Conservation (phyloP, 2,888 invertebrate genomes). For the Colostygia pectinataria region DNA sequence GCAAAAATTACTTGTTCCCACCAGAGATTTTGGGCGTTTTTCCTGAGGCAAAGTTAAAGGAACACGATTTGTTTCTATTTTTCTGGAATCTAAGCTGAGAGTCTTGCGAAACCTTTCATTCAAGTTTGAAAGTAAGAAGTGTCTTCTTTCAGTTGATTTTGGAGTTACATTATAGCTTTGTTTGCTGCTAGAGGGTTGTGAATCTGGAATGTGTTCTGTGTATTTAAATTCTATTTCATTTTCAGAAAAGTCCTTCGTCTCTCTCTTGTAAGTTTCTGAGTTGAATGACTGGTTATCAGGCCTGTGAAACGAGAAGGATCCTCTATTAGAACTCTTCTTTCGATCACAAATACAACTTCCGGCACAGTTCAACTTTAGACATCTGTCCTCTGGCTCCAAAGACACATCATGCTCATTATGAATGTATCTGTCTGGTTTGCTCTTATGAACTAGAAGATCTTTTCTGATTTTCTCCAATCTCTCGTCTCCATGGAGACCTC, state of each 20-base stretch:
- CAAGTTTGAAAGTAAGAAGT: conserved; percentile 69
- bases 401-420: conserved; percentile 66
- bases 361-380: conserved; percentile 66
- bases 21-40: conserved; percentile 72
- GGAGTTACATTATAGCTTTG: conserved; percentile 75
- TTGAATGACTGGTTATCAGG: conserved; percentile 64
- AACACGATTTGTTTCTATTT: conserved; percentile 68
- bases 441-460: conserved; percentile 71
- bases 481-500: conserved; percentile 74
- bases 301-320: conserved; percentile 74
- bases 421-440: conserved; percentile 71
- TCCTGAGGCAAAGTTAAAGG: conserved; percentile 64
- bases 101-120: conserved; percentile 78
- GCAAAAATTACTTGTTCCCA: conserved; percentile 69
- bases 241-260: conserved; percentile 64
- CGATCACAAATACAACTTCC: conserved; percentile 72
- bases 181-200: conserved; percentile 72
- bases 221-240: conserved; percentile 78
- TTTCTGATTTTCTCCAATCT: conserved; percentile 74
- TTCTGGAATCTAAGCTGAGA: conserved; percentile 75
- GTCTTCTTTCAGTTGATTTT: conserved; percentile 72
- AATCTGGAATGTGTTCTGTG: conserved; percentile 71
- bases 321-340: conserved; percentile 65
- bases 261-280: conserved; percentile 57
- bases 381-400: conserved; percentile 61